A percentile compares a stretch with the other conserved stretches of the same genome.
Conservation (phyloP, 2,797 vertebrate genomes). For the Numenius phaeopus region DNA sequence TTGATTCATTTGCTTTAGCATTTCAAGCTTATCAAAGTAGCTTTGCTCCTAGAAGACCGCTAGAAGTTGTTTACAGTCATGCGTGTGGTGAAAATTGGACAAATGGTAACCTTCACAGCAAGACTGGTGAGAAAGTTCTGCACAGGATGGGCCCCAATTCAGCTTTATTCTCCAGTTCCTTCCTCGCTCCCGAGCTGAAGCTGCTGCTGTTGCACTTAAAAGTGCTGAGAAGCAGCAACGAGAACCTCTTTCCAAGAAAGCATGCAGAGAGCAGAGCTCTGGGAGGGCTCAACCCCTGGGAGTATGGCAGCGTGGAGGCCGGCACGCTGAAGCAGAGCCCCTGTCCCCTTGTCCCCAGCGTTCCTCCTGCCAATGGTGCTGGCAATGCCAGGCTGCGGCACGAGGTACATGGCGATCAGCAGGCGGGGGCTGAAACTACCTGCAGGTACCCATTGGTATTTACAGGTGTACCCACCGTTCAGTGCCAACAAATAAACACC, state of each 20-base stretch:
- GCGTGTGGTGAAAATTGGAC: neutral
- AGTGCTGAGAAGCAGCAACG: accelerated
- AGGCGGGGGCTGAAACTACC: neutral
- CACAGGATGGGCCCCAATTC: neutral
- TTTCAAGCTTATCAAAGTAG: constrained; percentile 12
- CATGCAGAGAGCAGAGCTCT: accelerated
- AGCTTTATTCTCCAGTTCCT: neutral
- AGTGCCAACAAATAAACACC: neutral
- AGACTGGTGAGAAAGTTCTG: neutral
- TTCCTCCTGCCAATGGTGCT: neutral
- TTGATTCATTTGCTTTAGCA: neutral
- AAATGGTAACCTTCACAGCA: neutral
- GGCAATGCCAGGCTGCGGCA: accelerated
- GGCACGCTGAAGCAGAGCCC: accelerated
- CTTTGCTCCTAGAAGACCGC: neutral
- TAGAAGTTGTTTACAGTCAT: neutral
- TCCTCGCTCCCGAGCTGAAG: neutral
- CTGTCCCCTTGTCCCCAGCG: accelerated
- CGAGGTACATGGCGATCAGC: accelerated
- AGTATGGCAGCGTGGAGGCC: neutral
- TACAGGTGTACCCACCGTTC: neutral
- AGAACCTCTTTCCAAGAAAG: neutral
- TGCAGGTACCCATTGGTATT: neutral
- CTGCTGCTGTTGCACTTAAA: neutral
- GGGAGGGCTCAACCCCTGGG: accelerated